Evolutionary conservation across 2,113 vertebrate species (phyloP).

Genomic region (Melanocharis versteri): DNA sequence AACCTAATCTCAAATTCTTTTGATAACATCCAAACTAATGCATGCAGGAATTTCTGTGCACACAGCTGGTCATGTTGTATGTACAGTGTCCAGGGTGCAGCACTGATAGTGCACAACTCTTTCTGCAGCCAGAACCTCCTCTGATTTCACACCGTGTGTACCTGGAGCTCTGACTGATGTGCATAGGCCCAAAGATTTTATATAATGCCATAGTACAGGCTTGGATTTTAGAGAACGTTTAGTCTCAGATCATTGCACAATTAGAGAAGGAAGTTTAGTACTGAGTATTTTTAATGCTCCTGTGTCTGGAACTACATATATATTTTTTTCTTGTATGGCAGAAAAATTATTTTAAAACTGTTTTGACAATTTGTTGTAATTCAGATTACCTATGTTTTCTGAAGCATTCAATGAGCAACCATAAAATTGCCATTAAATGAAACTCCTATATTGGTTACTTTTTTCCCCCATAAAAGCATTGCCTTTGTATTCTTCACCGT

Average conservation of each 20-base stretch:
- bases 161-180: not conserved
- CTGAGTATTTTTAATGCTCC: not conserved
- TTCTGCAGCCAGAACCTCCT: not conserved
- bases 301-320: not conserved
- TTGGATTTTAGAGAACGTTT: not conserved
- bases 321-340: not conserved
- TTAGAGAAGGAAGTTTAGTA: not conserved
- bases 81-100: not conserved
- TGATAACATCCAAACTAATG: not conserved
- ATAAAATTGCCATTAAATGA: not conserved
- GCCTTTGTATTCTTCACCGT: not conserved
- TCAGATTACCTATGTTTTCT: not conserved
- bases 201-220: not conserved
- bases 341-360: not conserved
- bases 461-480: not conserved
- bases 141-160: not conserved
- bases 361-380: conserved; percentile 7
- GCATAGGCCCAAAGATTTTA: not conserved
- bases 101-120: not conserved
- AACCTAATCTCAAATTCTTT: not conserved
- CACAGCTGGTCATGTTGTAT: not conserved
- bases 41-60: not conserved
- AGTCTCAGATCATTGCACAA: not conserved
- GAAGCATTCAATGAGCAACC: not conserved
- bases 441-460: not conserved